Base-by-base conservation (phyloP, 1,140 invertebrate species). In the Danaus melanippus region DNA sequence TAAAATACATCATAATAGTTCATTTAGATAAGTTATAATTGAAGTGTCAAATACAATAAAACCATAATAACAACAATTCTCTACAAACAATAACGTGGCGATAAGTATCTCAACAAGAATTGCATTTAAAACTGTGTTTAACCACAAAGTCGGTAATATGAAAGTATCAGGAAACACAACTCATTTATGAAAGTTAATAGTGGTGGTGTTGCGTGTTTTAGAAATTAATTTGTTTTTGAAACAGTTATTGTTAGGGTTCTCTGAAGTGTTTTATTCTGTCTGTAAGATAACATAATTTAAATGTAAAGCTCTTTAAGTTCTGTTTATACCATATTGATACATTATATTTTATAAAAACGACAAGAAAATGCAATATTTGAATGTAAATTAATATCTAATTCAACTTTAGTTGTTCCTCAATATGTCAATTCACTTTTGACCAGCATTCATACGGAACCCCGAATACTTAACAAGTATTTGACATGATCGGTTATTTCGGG, bases 181-280 rank as follows among this genome's bases (percentile, higher is more conserved):
- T 74, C 67, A 75, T 82, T 82, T 74, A 66, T 70, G 73, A 72
- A 32, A 65, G 65, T 71, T 76, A 79, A 79, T 75, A 64, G 69
- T 64, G 58, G 66, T 69, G 65, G 49, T 70, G 71, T 84, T 73
- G 81, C 81, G 81, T 84, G 81, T 66, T 73, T 60, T 47, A 62
- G 57, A 80, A 84, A 79, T 83, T 83, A 83, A 84, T 84, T 83
- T 81, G 61, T 78, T 78, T 77, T 67, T 52, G 53, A 67, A 46
- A 70, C 67, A 50, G 55, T 71, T 75, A 73, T 70, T 71, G 72
- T 76, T 74, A 55, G 74, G 67, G 71, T 66, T 71, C 66, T 47
- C 43, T 50, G 15, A 46, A 49, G 50, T 32, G 21, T 32, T 32
- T 32, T 32, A 32, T 1, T 32, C 21, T 32, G 21, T 32, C 21